Evolutionary conservation across 2,797 vertebrate species (phyloP).

Genomic region (Perodicticus potto): DNA sequence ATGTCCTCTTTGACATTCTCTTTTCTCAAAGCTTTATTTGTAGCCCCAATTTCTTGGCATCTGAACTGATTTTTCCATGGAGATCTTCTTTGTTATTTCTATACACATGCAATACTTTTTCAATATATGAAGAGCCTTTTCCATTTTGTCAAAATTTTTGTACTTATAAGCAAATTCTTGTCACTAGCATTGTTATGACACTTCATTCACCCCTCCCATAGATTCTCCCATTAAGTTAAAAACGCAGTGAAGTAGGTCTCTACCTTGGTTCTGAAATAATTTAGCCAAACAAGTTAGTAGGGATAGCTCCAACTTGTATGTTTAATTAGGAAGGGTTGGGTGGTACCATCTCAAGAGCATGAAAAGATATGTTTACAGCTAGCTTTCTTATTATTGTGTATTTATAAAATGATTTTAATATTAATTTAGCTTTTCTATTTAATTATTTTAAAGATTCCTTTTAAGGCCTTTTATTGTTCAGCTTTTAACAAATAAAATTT

Average conservation of each 20-base stretch:
- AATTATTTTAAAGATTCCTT: slow-evolving; percentile 46
- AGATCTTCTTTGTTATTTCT: background rate
- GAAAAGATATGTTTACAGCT: slow-evolving; percentile 5
- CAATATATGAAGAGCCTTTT: slow-evolving; percentile 5
- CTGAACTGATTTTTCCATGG: slow-evolving; percentile 41
- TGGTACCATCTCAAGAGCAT: background rate
- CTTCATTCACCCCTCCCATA: background rate
- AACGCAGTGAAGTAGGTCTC: background rate
- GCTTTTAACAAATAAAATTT: background rate
- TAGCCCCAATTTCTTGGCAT: background rate
- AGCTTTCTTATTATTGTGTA: background rate
- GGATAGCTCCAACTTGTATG: slow-evolving; percentile 20
- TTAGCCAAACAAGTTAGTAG: background rate
- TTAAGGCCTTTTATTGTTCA: slow-evolving; percentile 38
- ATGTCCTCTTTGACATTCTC: slow-evolving; percentile 1
- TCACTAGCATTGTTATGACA: background rate
- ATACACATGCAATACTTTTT: background rate
- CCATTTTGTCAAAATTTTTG: slow-evolving; percentile 15
- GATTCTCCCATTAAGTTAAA: slow-evolving; percentile 25
- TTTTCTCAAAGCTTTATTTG: slow-evolving; percentile 46
- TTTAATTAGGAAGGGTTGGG: background rate
- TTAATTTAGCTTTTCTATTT: slow-evolving; percentile 46
- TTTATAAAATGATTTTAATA: slow-evolving; percentile 50
- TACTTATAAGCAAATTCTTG: background rate
- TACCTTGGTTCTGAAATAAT: slow-evolving; percentile 52